A percentile compares a stretch with the other conserved stretches of the same genome.
Evolutionary conservation across 2,888 invertebrate species (phyloP).

Genomic region (Cenopis cana): DNA sequence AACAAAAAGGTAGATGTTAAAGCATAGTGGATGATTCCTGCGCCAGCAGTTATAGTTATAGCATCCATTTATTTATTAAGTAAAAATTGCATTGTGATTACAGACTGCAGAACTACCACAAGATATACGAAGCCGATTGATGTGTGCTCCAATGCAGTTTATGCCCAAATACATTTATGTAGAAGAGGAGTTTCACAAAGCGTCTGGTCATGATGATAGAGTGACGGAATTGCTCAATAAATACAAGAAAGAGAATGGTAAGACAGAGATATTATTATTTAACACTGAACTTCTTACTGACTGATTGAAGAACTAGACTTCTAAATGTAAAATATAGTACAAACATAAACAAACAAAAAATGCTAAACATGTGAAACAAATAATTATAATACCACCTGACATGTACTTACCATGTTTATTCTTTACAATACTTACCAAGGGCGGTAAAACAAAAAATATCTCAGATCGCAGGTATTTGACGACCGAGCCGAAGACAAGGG

Average conservation of each 20-base stretch:
- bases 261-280: slow-evolving; percentile 44
- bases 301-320: background rate
- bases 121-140: slow-evolving; percentile 68
- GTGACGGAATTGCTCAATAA: slow-evolving; percentile 73
- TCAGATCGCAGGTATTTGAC: too few relatives aligned
- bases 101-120: slow-evolving; percentile 76
- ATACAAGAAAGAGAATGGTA: slow-evolving; percentile 77
- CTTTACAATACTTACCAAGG: too few relatives aligned
- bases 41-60: too few relatives aligned
- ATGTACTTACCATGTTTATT: too few relatives aligned
- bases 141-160: slow-evolving; percentile 71
- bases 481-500: too few relatives aligned
- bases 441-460: too few relatives aligned
- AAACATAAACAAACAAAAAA: too few relatives aligned
- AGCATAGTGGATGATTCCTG: too few relatives aligned
- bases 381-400: too few relatives aligned
- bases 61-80: background rate
- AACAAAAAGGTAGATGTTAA: too few relatives aligned
- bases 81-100: slow-evolving; percentile 40
- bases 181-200: slow-evolving; percentile 74
- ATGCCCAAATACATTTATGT: slow-evolving; percentile 75
- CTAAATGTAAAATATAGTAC: background rate
- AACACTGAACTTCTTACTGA: too few relatives aligned
- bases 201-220: slow-evolving; percentile 62
- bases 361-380: too few relatives aligned